These are phyloP conservation scores for Sula dactylatra DNA, from an alignment of 2,113 vertebrate species.

Conservation along the genomic window DNA sequence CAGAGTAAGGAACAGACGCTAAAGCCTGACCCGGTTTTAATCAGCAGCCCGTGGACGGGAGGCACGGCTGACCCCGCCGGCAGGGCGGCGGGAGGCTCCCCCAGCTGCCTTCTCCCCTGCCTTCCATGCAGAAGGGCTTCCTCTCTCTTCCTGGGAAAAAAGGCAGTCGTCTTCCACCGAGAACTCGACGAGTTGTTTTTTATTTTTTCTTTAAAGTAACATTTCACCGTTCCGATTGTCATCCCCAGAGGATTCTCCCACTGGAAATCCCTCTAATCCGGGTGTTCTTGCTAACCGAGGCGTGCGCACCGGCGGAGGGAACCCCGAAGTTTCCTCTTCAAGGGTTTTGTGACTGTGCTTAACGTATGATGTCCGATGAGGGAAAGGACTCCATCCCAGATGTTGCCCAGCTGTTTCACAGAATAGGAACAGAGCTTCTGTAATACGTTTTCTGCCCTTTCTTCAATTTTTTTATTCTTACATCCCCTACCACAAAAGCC, in stretches of 20 bases:
- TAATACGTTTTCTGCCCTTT: background rate
- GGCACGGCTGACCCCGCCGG: background rate
- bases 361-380: background rate
- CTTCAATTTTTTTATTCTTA: background rate
- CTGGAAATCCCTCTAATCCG: background rate
- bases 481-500: background rate
- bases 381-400: background rate
- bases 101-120: background rate
- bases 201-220: background rate
- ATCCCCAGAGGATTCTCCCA: background rate
- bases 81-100: background rate
- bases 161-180: background rate
- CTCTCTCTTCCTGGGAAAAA: background rate
- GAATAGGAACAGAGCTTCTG: background rate
- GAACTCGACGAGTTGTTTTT: background rate
- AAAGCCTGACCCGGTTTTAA: background rate
- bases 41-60: background rate
- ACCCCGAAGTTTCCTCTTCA: background rate
- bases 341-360: background rate
- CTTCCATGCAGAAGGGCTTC: background rate
- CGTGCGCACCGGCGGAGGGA: background rate
- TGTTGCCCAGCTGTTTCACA: background rate
- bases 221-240: background rate
- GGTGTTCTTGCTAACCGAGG: background rate
- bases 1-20: background rate